These are phyloP conservation scores for Hycleus cichorii DNA, from an alignment of 1,140 invertebrate genomes.

Conservation along the genomic window DNA sequence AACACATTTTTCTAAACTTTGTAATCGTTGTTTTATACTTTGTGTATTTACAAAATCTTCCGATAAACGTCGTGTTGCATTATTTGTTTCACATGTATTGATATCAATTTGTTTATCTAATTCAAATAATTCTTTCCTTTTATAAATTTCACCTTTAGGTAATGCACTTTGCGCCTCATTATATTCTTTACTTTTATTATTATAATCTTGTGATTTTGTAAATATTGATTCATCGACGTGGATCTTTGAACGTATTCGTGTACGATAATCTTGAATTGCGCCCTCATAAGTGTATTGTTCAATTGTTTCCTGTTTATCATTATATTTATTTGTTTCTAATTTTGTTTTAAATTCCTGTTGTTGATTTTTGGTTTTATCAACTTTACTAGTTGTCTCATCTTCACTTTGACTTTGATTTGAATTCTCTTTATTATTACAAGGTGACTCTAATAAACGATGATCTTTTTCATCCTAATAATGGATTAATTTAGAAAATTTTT, in stretches of 20 bases:
- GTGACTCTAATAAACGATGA: conserved; percentile 24
- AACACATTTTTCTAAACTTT: conserved; percentile 50
- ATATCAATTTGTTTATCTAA: conserved; percentile 43
- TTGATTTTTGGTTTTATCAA: conserved; percentile 13
- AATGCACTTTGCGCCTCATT: conserved; percentile 44
- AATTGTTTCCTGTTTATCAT: conserved; percentile 50
- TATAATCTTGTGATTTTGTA: conserved; percentile 32
- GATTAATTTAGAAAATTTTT: not conserved
- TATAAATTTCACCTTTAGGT: conserved; percentile 73
- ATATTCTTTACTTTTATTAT: conserved; percentile 41
- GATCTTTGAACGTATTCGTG: conserved; percentile 54
- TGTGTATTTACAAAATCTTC: conserved; percentile 55
- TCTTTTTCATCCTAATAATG: conserved; percentile 33
- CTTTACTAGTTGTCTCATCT: conserved; percentile 27
- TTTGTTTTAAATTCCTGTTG: conserved; percentile 1
- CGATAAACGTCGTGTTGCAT: conserved; percentile 43
- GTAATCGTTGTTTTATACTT: conserved; percentile 64
- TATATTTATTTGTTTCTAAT: not conserved
- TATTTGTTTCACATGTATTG: conserved; percentile 30
- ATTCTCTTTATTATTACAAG: conserved; percentile 14
- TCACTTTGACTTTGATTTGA: conserved; percentile 32
- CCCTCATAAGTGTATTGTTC: conserved; percentile 81
- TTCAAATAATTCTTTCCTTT: conserved; percentile 76
- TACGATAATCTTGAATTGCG: conserved; percentile 76
- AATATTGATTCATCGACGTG: conserved; percentile 33